Base-by-base conservation (phyloP, 2,113 vertebrate species). In the Anhinga rufa region DNA sequence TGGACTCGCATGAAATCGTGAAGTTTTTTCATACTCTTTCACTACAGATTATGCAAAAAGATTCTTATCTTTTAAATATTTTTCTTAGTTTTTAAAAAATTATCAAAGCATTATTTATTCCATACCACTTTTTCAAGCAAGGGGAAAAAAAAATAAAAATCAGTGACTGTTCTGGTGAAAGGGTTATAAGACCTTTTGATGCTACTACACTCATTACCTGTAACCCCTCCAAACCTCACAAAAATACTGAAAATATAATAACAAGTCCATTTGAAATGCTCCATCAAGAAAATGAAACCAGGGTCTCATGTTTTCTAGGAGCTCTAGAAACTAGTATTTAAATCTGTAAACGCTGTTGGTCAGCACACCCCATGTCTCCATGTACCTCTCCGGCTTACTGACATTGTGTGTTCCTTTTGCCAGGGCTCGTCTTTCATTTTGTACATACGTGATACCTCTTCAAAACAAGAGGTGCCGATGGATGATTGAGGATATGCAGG, bases 341-440 rank as follows among this genome's bases (percentile, higher is more conserved):
- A 57, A 14, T n/a, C 54, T 58, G 17, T n/a, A 42, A 52, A 36
- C 24, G 5, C 1, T 72, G 26, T 5, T 77, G 32, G 16, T 29
- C 31, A 77, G 25, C 36, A n/a, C 15, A 36, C 10, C 31, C 17
- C 0, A 0, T 19, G 31, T 44, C 21, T 42, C 32, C 28, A 6
- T 12, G 15, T 4, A n/a, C 7, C 25, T 42, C 21, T 34, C 46
- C 3, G 7, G 17, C 7, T 78, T 42, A 64, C 11, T 60, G 40
- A 36, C 11, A 32, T 17, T 16, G 10, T 13, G 9, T 34, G 24
- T 9, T 86, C 34, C 36, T 75, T 70, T 88, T 29, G 17, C 29
- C 44, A 82, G 38, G 31, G 16, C 10, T 65, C 42, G 15, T 49
- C 28, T 84, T 90, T 90, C 5, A 36, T 42, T 75, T n/a, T 40